Percentiles rank a stretch among this genome's conserved stretches.
phyloP scores from a whole-genome alignment of 2,113 vertebrate species.

The Tupaia chinensis region DNA sequence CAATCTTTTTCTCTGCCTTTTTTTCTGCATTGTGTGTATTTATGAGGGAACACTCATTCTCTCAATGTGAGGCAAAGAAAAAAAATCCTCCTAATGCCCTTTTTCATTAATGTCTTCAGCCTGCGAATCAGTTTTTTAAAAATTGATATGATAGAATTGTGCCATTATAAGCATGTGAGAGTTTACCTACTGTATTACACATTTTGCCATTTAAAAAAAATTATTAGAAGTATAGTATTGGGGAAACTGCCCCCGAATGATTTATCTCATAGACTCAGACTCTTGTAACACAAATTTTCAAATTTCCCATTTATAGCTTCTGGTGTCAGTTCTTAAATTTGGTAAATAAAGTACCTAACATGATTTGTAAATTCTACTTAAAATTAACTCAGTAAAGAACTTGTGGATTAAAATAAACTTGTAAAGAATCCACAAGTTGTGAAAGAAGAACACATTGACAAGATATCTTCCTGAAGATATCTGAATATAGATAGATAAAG shows the following conservation, averaged over 20 bases:
- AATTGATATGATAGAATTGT: background rate
- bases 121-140: slow-evolving; percentile 16
- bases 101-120: slow-evolving; percentile 30
- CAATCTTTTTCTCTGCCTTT: slow-evolving; percentile 22
- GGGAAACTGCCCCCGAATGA: background rate
- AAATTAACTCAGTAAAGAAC: slow-evolving; percentile 29
- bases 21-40: background rate
- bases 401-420: background rate
- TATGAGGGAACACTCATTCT: background rate
- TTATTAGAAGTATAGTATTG: background rate
- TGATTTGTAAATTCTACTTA: slow-evolving; percentile 35
- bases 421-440: background rate
- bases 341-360: background rate
- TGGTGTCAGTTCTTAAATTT: background rate
- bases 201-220: background rate
- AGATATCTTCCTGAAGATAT: background rate
- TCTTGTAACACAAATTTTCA: slow-evolving; percentile 29
- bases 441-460: background rate
- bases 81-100: background rate
- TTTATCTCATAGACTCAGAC: background rate
- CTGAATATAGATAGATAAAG: background rate
- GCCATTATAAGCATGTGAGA: background rate
- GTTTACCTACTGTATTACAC: background rate
- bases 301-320: background rate
- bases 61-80: background rate